Conservation (phyloP, 2,113 vertebrate species). For the Clupea harengus region DNA sequence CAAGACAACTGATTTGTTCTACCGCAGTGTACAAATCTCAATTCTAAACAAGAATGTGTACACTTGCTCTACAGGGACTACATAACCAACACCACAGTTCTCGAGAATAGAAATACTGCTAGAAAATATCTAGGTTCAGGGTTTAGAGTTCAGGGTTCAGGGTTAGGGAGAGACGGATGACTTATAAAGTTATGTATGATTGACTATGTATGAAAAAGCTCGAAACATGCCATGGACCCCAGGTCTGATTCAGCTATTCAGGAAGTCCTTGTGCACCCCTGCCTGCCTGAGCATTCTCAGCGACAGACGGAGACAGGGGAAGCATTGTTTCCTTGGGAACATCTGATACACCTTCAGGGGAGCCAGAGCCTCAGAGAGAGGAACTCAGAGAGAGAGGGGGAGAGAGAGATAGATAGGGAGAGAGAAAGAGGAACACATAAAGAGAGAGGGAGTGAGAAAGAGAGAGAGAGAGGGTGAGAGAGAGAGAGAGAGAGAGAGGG, state of each 20-base stretch:
- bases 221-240: not conserved
- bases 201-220: not conserved
- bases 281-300: constrained; percentile 23
- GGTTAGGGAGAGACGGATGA: not conserved
- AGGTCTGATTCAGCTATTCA: constrained; percentile 3
- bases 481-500: not conserved
- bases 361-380: constrained; percentile 24
- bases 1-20: not conserved
- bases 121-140: not conserved
- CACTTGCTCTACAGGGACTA: not conserved
- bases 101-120: not conserved
- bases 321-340: constrained; percentile 63
- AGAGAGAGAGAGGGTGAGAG: not conserved
- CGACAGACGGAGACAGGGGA: constrained; percentile 21
- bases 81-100: not conserved
- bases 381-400: not conserved
- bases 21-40: not conserved
- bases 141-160: too few species aligned
- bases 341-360: constrained; percentile 39
- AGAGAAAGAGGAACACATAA: not conserved
- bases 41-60: not conserved
- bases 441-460: not conserved
- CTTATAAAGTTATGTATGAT: not conserved
- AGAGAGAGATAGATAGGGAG: not conserved
- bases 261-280: constrained; percentile 13